A percentile compares a stretch with the other conserved stretches of the same genome.
phyloP scores from a whole-genome alignment of 2,888 invertebrate species.

The Neoscelio sp. region DNA sequence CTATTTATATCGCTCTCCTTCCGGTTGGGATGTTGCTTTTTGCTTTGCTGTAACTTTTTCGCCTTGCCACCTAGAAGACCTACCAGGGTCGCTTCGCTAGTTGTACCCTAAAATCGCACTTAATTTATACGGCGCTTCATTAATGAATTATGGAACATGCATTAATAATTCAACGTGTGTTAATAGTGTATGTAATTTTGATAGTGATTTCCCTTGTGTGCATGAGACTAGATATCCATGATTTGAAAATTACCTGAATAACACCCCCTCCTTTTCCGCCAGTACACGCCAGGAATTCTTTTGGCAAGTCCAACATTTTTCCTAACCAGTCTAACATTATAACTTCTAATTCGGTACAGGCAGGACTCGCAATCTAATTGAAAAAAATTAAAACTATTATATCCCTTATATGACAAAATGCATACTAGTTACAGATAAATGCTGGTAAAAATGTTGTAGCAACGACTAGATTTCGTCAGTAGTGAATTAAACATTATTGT shows the following conservation, averaged over 20 bases:
- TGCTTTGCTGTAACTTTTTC: conserved; percentile 86
- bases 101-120: conserved; percentile 88
- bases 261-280: conserved; percentile 93
- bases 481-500: too few relatives aligned
- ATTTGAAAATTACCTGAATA: conserved; percentile 63
- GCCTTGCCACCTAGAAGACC: conserved; percentile 92
- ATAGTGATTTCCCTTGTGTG: conserved; percentile 19
- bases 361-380: conserved; percentile 90
- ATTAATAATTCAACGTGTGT: not conserved
- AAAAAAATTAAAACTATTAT: conserved; percentile 13
- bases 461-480: too few relatives aligned
- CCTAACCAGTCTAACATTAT: conserved; percentile 97
- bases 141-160: too few relatives aligned
- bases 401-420: too few relatives aligned
- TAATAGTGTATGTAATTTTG: not conserved
- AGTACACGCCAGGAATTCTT: conserved; percentile 91
- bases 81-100: conserved; percentile 94
- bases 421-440: too few relatives aligned
- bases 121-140: too few relatives aligned
- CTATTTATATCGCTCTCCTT: conserved; percentile 87
- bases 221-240: conserved; percentile 6
- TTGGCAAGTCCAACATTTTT: conserved; percentile 92
- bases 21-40: conserved; percentile 85
- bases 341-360: conserved; percentile 96
- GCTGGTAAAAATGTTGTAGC: too few relatives aligned